phyloP scores from a whole-genome alignment of 2,797 vertebrate genomes.

The Natrix natrix region DNA sequence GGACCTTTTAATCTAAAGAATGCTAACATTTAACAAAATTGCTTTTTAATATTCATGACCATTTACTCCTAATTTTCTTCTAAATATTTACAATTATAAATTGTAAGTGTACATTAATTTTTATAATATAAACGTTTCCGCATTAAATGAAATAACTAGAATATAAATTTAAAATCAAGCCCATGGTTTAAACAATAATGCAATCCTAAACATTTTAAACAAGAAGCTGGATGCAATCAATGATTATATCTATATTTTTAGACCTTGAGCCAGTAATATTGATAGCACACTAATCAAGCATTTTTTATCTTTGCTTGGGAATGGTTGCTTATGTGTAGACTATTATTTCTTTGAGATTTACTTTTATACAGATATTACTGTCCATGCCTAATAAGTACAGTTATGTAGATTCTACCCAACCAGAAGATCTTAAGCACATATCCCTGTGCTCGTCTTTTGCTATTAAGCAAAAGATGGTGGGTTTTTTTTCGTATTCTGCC shows the following conservation, averaged over 20 bases:
- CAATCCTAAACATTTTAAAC: neutral
- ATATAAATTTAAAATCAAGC: neutral
- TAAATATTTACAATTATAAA: neutral
- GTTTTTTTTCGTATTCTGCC: neutral
- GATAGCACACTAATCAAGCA: neutral
- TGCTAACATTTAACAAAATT: neutral
- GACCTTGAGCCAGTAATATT: conserved; percentile 24
- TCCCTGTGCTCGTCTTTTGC: neutral
- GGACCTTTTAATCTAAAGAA: neutral
- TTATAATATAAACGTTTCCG: neutral
- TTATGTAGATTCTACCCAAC: neutral
- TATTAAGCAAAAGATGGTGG: neutral
- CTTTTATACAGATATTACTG: neutral
- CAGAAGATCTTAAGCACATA: neutral
- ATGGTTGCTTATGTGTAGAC: neutral
- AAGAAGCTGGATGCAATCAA: neutral
- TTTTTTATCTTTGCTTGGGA: neutral
- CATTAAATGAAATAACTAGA: neutral
- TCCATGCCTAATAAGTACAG: neutral
- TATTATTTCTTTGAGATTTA: neutral
- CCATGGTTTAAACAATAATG: conserved; percentile 7
- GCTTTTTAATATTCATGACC: conserved; percentile 1
- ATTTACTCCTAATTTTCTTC: neutral
- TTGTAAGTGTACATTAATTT: neutral
- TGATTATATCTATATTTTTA: neutral